These are phyloP conservation scores for Syrmaticus mikado DNA, from an alignment of 2,113 vertebrate genomes.

Conservation along the genomic window DNA sequence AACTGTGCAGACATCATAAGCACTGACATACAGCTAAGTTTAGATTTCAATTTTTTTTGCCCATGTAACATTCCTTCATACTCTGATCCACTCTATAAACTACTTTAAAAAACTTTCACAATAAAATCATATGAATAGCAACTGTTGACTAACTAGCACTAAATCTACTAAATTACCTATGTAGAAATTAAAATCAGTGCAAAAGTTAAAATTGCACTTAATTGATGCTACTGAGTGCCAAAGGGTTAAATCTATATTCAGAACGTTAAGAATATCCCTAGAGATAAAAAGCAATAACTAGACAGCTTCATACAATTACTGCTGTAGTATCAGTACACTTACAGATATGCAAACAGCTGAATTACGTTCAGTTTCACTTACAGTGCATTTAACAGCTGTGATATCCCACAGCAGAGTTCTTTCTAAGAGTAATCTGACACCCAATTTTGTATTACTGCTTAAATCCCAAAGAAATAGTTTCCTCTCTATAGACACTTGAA, in stretches of 20 bases:
- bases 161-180: not conserved
- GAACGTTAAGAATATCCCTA: not conserved
- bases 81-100: not conserved
- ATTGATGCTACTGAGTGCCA: not conserved
- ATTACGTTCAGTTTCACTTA: not conserved
- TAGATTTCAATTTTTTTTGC: not conserved
- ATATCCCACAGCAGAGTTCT: not conserved
- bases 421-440: not conserved
- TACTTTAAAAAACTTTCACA: not conserved
- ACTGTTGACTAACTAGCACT: not conserved
- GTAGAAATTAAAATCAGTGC: not conserved
- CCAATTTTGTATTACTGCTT: not conserved
- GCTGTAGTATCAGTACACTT: not conserved
- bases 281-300: not conserved
- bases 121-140: not conserved
- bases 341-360: not conserved
- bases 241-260: not conserved
- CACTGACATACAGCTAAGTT: not conserved
- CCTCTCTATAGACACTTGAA: not conserved
- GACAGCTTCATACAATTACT: not conserved
- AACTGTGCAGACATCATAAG: not conserved
- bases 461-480: not conserved
- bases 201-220: not conserved
- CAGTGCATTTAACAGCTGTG: not conserved
- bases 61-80: not conserved